phyloP scores from a whole-genome alignment of 2,797 vertebrate genomes.

The Rhinophrynus dorsalis region DNA sequence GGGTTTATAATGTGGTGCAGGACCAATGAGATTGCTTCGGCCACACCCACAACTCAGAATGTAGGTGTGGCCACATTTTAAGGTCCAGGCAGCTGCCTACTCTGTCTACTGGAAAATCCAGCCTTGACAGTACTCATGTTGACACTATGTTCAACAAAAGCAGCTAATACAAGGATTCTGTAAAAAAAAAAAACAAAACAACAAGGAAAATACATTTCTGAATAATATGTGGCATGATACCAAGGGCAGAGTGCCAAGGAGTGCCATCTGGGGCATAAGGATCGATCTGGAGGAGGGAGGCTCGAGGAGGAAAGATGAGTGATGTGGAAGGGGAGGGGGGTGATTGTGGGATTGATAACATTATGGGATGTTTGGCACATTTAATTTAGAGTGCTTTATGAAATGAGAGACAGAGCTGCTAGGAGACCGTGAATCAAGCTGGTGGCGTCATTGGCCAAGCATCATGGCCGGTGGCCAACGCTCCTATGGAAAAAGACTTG shows the following conservation, averaged over 20 bases:
- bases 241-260: constrained; percentile 69
- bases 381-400: constrained; percentile 45
- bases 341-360: constrained; percentile 54
- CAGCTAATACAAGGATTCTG: constrained; percentile 64
- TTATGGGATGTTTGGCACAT: constrained; percentile 60
- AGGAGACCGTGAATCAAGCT: constrained; percentile 50
- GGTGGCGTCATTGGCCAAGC: constrained; percentile 37
- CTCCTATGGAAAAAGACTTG: neutral
- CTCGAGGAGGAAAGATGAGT: constrained; percentile 47
- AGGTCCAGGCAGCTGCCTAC: too few relatives aligned
- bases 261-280: constrained; percentile 68
- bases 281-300: constrained; percentile 61
- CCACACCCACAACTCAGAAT: too few relatives aligned
- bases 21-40: too few relatives aligned
- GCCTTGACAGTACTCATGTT: constrained; percentile 60
- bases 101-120: too few relatives aligned
- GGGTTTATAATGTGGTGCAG: too few relatives aligned
- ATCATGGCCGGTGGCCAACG: constrained; percentile 35
- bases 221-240: constrained; percentile 66
- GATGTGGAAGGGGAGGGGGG: constrained; percentile 27
- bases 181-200: too few relatives aligned
- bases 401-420: constrained; percentile 47
- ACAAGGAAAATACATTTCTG: constrained; percentile 64
- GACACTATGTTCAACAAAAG: constrained; percentile 62
- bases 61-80: too few relatives aligned